Evolutionary conservation across 2,113 vertebrate species (phyloP), one percentile per base, ranked within the genome.

Genomic region (Phyllostomus hastatus): DNA sequence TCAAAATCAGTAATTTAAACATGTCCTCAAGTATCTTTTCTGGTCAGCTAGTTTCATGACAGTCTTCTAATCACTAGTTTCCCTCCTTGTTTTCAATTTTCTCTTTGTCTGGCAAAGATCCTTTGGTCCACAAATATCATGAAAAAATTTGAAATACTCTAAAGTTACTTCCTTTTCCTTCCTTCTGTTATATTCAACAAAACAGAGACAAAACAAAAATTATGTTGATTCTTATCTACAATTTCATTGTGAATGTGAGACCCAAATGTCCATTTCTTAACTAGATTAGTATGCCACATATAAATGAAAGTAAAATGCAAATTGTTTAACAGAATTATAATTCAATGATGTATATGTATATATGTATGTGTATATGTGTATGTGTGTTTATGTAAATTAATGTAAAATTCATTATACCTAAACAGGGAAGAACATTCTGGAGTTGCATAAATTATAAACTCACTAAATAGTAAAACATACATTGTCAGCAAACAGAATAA

Each of bases 401-500:
- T 5, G 0, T n/a, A 93, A 57, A 90, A 90, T 92, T 35, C 0
- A 26, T 3, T 64, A 78, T 96, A 96, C 70, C 46, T 84, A 14
- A 89, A 89, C 94, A 72, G 1, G 2, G 76, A 84, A 95, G 50
- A 95, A 88, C 57, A 83, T 79, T 91, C 43, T 57, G 4, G 14
- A 90, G 6, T 66, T 92, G 1, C 46, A 80, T 17, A 38, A 89
- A 94, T 82, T 95, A 0, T 22, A 64, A 50, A 64, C 10, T 95
- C 94, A 52, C n/a, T 54, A n/a, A 20, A 43, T 69, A 96, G 73
- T 50, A 52, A 6, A 94, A 84, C n/a, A n/a, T 80, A 14, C 16
- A 89, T 57, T 86, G 35, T 75, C 70, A 96, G 48, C 64, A 46
- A 96, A 81, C 83, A 90, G 52, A 78, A 52, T 54, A 95, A 93